Percentiles rank a stretch among this genome's conserved stretches.
These are phyloP conservation scores for Coregonus ussuriensis DNA, from an alignment of 2,797 vertebrate species.

Conservation along the genomic window DNA sequence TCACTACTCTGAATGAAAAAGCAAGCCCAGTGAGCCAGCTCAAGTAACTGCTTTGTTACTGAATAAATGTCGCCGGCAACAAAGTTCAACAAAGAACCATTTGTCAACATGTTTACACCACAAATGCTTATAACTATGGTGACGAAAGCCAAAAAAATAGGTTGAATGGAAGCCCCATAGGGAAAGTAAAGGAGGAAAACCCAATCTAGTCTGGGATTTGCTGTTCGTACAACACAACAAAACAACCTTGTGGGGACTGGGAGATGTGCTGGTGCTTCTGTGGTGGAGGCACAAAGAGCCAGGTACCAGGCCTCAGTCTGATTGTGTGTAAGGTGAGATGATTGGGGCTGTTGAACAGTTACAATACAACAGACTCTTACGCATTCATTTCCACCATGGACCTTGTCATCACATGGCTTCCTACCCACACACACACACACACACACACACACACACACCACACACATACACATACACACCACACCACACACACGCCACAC, in stretches of 20 bases:
- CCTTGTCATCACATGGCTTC: slow-evolving; percentile 41
- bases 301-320: slow-evolving; percentile 43
- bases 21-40: slow-evolving; percentile 77
- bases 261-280: slow-evolving; percentile 39
- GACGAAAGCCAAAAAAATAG: slow-evolving; percentile 48
- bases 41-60: slow-evolving; percentile 81
- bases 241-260: slow-evolving; percentile 39
- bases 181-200: slow-evolving; percentile 42
- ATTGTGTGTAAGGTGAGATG: slow-evolving; percentile 59
- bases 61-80: slow-evolving; percentile 78
- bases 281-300: slow-evolving; percentile 46
- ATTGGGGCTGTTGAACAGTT: slow-evolving; percentile 24
- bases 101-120: slow-evolving; percentile 83
- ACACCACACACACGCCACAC: background rate
- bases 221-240: slow-evolving; percentile 45
- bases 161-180: slow-evolving; percentile 35
- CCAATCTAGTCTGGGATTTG: slow-evolving; percentile 24
- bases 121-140: slow-evolving; percentile 71
- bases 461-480: background rate
- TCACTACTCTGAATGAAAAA: slow-evolving; percentile 78
- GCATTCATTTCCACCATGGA: slow-evolving; percentile 52
- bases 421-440: background rate
- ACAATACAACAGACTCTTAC: slow-evolving; percentile 46
- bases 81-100: slow-evolving; percentile 79
- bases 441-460: no score